Evolutionary conservation across 2,888 invertebrate species (phyloP).

Genomic region (Heliconius ethilla): DNA sequence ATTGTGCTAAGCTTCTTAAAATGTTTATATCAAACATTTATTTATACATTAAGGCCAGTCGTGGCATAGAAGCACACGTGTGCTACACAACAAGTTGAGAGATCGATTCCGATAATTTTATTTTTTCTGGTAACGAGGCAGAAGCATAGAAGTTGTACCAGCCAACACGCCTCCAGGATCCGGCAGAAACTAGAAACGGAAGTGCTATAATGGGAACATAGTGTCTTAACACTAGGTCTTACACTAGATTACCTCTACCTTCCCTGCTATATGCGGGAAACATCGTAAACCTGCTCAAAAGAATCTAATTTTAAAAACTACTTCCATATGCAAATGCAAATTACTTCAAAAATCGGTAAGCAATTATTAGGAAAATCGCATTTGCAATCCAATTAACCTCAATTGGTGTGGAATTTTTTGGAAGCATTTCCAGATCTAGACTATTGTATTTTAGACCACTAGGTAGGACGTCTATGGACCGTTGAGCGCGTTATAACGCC

Average conservation of each 20-base stretch:
- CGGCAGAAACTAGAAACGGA: neutral
- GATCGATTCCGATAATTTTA: no score
- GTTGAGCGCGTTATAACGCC: slow-evolving; percentile 55
- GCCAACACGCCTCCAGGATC: neutral
- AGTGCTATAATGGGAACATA: no score
- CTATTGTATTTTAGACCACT: slow-evolving; percentile 44
- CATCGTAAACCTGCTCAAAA: neutral
- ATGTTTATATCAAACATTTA: no score
- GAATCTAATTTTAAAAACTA: slow-evolving; percentile 18
- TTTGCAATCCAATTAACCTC: slow-evolving; percentile 35
- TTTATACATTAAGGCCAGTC: no score
- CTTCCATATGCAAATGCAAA: slow-evolving; percentile 4
- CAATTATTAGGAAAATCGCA: slow-evolving; percentile 33
- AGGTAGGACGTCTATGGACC: slow-evolving; percentile 48
- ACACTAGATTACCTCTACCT: no score
- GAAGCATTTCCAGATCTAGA: slow-evolving; percentile 36
- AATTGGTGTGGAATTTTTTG: slow-evolving; percentile 32
- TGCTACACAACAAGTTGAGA: no score
- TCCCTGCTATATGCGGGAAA: no score
- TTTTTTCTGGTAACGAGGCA: neutral
- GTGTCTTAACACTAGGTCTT: no score
- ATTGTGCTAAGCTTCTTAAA: no score
- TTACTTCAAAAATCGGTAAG: slow-evolving; percentile 27
- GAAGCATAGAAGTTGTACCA: neutral
- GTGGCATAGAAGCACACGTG: no score